Base-by-base conservation (phyloP, 2,888 invertebrate genomes). In the Tachina grossa region DNA sequence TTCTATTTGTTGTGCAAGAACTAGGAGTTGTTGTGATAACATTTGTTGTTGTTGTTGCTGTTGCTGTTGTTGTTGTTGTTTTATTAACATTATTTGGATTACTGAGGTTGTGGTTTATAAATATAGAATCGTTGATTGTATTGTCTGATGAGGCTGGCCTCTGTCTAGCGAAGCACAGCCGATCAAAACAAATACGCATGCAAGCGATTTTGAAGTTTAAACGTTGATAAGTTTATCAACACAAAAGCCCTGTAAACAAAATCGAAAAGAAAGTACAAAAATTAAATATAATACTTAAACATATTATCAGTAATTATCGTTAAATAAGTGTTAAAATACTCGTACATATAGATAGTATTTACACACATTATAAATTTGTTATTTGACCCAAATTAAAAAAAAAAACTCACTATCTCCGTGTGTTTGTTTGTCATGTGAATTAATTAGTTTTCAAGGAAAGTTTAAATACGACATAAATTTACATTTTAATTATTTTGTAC, bases 101-200 rank as follows among this genome's bases (percentile, higher is more conserved):
- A 59, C 53, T 76, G 66, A 84, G 72, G 47, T 75, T 81, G 77
- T 76, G 59, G 53, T 85, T 77, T 69, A 75, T 85, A 83, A 65
- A 82, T 79, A 75, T 76, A 75, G 76, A 82, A 88, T 89, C 88
- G 72, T 88, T 84, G 79, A 79, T 83, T 41, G 79, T 84, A 66
- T 71, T 88, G 85, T 89, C 88, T 89, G 89, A 89, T 88, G 89
- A 90, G 94, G 95, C 94, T 93, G 95, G 95, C 94, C 95, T 96
- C 95, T 95, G 95, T 94, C 96, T 96, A 95, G 96, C 96, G 96
- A 97, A 97, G 96, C 97, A 97, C 94, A 96, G 94, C 94, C 95
- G 95, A 94, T 97, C 96, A 94, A 97, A 96, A 94, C 97, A 97
- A 95, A 97, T 96, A 95, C 97, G 97, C 97, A 97, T 97, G 95